phyloP scores from a whole-genome alignment of 2,888 invertebrate species.

The Melinaea marsaeus region DNA sequence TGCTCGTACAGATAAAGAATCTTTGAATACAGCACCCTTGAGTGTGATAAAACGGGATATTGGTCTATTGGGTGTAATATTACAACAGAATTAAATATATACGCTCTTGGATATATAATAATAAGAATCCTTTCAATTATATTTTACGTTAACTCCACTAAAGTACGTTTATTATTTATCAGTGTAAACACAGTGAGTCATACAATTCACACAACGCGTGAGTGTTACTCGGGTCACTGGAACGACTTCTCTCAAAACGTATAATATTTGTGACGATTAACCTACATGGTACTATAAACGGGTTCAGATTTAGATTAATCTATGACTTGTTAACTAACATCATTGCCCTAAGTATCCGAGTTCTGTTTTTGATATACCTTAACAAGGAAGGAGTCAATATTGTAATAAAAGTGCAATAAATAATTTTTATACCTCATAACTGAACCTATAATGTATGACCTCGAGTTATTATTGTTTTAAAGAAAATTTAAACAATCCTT shows the following conservation, averaged over 20 bases:
- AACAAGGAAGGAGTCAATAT: conserved; percentile 20
- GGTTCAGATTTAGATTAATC: conserved; percentile 42
- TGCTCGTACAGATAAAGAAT: no score
- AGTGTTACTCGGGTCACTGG: conserved; percentile 52
- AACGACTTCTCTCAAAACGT: conserved; percentile 46
- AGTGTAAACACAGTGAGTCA: conserved; percentile 27
- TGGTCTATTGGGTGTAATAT: neutral
- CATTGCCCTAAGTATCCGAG: neutral
- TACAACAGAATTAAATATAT: no score
- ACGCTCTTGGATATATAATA: no score
- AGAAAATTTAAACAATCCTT: conserved; percentile 43
- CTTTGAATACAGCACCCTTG: conserved; percentile 9
- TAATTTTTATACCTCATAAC: conserved; percentile 25
- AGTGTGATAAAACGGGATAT: conserved; percentile 6
- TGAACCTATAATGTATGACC: conserved; percentile 30
- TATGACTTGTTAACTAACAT: conserved; percentile 52
- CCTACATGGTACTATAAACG: conserved; percentile 57
- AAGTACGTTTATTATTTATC: conserved; percentile 23
- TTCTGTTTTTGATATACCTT: conserved; percentile 7
- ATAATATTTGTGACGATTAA: conserved; percentile 62
- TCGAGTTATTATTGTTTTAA: conserved; percentile 38
- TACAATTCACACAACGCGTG: conserved; percentile 46
- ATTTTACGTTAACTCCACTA: neutral
- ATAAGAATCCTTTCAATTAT: neutral
- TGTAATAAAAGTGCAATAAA: conserved; percentile 19